Base-by-base conservation (phyloP, 2,113 vertebrate genomes). In the Synchiropus splendidus region DNA sequence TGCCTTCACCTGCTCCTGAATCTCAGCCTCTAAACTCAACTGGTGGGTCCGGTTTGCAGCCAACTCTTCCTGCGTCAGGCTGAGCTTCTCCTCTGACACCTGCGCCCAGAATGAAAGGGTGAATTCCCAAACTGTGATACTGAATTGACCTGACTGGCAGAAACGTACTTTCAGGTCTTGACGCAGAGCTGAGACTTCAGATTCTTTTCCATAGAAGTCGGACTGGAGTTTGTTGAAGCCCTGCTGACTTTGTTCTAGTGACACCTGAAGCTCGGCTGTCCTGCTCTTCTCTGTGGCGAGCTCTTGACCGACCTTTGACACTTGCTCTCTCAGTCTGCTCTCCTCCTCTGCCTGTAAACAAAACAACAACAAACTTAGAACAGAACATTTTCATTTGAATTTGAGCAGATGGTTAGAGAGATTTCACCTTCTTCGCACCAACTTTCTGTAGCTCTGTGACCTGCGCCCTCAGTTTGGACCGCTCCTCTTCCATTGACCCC, bases 191-290 rank as follows among this genome's bases (percentile, higher is more conserved):
- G 94, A 85, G 21, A 90, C 83, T 68, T 99, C 94, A 2, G 93
- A 97, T 40, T 98, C 94, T 48, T 94, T 98, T 51, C 92, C 95
- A 13, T 95, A 94, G 49, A 87, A 76, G 51, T 97, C 90, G 1
- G 92, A 86, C 61, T 97, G 95, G 35, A 99, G 81, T 41, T 86
- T 85, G 35, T 72, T 74, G 37, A 88, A 51, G 48, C 64, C 80
- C 48, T 84, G 85, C 51, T 91, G 84, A 53, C 75, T 79, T 67
- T 81, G 80, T 48, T 89, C 82, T 40, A 79, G 73, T 15, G 53
- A 52, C 49, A 84, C 87, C 51, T 92, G 87, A 16, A 97, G 58
- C 16, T 86, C 80, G 5, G 66, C 59, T 16, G 81, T 35, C 35
- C 81, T 88, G 48, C 61, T 80, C 64, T 74, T 92, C 72, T 92